A percentile compares a stretch with the other conserved stretches of the same genome.
Evolutionary conservation across 2,113 vertebrate species (phyloP).

Genomic region (Channa argus): DNA sequence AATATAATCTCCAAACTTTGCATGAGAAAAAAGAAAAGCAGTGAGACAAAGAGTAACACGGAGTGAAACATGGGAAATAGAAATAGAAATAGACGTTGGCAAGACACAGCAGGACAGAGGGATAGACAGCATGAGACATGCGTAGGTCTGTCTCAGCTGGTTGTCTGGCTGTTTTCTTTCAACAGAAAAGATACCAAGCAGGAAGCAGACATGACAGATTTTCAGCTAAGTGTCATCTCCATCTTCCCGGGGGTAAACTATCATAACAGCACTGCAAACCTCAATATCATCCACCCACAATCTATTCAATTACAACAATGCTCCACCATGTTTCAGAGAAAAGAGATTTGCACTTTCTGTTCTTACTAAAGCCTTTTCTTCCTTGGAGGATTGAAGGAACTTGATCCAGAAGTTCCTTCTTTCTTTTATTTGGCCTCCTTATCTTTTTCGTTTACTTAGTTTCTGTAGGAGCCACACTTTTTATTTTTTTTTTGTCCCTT

Average conservation of each 20-base stretch:
- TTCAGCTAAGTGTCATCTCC: constrained; percentile 10
- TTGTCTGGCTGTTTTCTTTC: constrained; percentile 14
- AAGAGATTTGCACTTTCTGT: not conserved
- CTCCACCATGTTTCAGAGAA: not conserved
- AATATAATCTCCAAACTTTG: not conserved
- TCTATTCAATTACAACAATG: constrained; percentile 14
- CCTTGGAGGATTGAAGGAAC: too few relatives aligned
- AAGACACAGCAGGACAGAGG: constrained; percentile 1
- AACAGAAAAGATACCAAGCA: not conserved
- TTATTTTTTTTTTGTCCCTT: too few relatives aligned
- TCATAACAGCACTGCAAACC: constrained; percentile 6
- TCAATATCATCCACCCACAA: constrained; percentile 10
- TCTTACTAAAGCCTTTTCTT: not conserved
- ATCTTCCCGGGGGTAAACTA: not conserved
- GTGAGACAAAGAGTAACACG: not conserved
- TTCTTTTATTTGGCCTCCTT: too few relatives aligned
- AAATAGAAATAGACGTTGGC: constrained; percentile 1
- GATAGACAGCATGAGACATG: not conserved
- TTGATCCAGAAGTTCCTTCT: too few relatives aligned
- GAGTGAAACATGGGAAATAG: not conserved
- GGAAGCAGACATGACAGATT: constrained; percentile 19
- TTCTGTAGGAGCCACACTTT: too few relatives aligned
- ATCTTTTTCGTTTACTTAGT: too few relatives aligned
- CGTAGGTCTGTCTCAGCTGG: constrained; percentile 15
- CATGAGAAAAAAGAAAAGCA: not conserved